Evolutionary conservation across 2,113 vertebrate genomes (phyloP).

Genomic region (Ranitomeya variabilis): DNA sequence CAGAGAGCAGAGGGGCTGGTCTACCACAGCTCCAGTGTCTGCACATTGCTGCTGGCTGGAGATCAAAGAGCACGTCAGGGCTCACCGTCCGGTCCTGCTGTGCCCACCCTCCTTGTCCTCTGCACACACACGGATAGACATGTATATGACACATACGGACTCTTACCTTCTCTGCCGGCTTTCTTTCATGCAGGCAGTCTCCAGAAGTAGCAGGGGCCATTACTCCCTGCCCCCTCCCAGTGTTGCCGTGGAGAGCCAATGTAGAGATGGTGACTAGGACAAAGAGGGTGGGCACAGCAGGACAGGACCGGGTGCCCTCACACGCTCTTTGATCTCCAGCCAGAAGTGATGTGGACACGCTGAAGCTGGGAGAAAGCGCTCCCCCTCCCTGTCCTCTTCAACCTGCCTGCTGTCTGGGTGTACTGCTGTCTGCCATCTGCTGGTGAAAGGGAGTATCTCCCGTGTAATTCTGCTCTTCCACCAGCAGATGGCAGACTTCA

Average conservation of each 20-base stretch:
- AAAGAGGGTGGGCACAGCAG: background rate
- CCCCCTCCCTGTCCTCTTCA: background rate
- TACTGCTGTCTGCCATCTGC: background rate
- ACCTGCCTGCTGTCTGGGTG: background rate
- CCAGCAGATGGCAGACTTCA: background rate
- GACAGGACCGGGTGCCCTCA: background rate
- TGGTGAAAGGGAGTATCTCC: background rate
- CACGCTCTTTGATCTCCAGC: constrained; percentile 7
- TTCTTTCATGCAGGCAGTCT: background rate
- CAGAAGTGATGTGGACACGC: background rate
- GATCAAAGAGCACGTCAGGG: background rate
- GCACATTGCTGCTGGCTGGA: background rate
- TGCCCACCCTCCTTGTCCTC: background rate
- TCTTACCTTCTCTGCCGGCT: background rate
- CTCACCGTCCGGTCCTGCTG: background rate
- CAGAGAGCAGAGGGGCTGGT: background rate
- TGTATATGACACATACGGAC: background rate
- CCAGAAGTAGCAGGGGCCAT: constrained; percentile 5
- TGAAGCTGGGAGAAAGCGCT: background rate
- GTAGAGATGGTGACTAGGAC: background rate
- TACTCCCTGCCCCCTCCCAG: background rate
- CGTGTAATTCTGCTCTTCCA: background rate
- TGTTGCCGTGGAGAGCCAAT: background rate
- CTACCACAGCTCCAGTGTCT: background rate
- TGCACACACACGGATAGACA: background rate